Evolutionary conservation across 2,113 vertebrate genomes (phyloP).

Genomic region (western clawed frog (Xenopus tropicalis)): UCB_Xtro_10.0 CM004447.2:123046501-123047000

Average conservation of each 20-base stretch:
- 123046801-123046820: neutral
- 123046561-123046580: neutral
- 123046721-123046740: neutral
- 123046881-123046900: neutral
- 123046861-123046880: slow-evolving; percentile 7
- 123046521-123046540: too few species aligned
- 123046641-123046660: neutral
- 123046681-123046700: neutral
- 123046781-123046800: slow-evolving; percentile 11
- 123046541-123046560: neutral
- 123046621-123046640: neutral
- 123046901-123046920: slow-evolving; percentile 2
- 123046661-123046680: neutral
- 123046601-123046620: neutral
- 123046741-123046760: neutral
- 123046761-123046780: slow-evolving; percentile 3
- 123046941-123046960: too few species aligned
- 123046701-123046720: neutral
- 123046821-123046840: slow-evolving; percentile 3
- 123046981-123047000: too few species aligned
- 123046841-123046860: slow-evolving; percentile 1
- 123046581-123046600: neutral
- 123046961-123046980: too few species aligned
- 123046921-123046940: neutral
- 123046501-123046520: too few species aligned